phyloP scores from a whole-genome alignment of 2,113 vertebrate genomes.

The Poecilia latipinna region DNA sequence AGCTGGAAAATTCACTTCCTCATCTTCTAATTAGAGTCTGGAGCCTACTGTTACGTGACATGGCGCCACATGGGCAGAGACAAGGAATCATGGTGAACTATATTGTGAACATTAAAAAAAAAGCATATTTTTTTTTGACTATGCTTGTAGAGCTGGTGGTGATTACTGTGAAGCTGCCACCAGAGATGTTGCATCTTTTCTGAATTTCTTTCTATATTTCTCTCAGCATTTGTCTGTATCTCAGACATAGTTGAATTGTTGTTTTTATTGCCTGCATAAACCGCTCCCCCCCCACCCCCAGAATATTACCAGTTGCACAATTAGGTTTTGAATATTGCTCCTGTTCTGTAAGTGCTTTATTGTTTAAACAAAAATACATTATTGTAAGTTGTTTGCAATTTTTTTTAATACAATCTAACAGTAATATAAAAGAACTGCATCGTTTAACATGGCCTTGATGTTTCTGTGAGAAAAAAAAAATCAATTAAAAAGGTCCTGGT shows the following conservation, averaged over 20 bases:
- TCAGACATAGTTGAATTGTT: neutral
- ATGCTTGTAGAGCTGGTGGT: constrained; percentile 37
- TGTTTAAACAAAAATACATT: no score
- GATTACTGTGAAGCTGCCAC: constrained; percentile 36
- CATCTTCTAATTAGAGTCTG: constrained; percentile 72
- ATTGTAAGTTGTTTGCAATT: no score
- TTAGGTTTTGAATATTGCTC: no score
- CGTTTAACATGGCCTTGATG: no score
- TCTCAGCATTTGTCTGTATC: constrained; percentile 22
- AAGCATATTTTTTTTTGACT: constrained; percentile 5
- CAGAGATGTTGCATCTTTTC: constrained; percentile 39
- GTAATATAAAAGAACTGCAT: no score
- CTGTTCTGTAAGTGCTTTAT: no score
- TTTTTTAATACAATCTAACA: no score
- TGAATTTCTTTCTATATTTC: constrained; percentile 38
- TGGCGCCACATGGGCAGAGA: constrained; percentile 55
- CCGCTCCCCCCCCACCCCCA: no score
- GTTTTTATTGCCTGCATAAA: constrained; percentile 8
- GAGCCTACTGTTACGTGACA: constrained; percentile 63
- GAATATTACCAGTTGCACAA: no score
- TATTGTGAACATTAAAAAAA: constrained; percentile 59
- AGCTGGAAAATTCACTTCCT: constrained; percentile 70
- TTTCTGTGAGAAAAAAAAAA: no score
- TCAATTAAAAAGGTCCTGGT: no score
- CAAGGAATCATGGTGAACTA: constrained; percentile 32